phyloP scores from a whole-genome alignment of 2,888 invertebrate genomes.

The Polia nebulosa region DNA sequence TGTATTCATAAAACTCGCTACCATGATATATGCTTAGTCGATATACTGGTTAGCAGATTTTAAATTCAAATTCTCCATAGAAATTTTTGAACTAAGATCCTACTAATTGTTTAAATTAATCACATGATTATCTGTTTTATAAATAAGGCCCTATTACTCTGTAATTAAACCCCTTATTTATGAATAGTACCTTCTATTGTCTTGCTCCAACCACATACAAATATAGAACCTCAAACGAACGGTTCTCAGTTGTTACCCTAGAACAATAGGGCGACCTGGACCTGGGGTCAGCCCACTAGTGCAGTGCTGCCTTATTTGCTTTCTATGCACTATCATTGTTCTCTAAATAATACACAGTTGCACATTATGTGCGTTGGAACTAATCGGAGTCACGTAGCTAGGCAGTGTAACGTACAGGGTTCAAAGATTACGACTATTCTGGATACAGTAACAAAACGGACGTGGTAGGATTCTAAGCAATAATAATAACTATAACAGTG shows the following conservation, averaged over 20 bases:
- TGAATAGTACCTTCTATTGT: background rate
- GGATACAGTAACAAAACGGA: conserved; percentile 12
- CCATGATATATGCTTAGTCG: no score
- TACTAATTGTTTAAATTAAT: no score
- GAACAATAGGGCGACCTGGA: conserved; percentile 37
- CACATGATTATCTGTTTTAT: no score
- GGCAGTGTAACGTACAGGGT: conserved; percentile 24
- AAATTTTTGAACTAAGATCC: no score
- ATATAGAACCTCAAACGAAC: conserved; percentile 15
- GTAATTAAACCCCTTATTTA: background rate
- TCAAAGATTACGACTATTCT: conserved; percentile 46
- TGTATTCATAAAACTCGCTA: no score
- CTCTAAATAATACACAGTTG: conserved; percentile 41
- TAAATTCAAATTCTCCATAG: no score
- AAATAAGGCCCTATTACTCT: no score
- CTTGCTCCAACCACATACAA: conserved; percentile 11
- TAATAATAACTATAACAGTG: no score
- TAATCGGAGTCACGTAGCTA: conserved; percentile 25
- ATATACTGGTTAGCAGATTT: no score
- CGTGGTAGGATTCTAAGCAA: no score
- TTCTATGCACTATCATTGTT: conserved; percentile 52
- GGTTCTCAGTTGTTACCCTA: conserved; percentile 29
- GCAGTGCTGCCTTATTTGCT: conserved; percentile 46
- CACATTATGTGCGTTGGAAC: conserved; percentile 13
- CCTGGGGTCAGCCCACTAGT: conserved; percentile 26